These are phyloP conservation scores for Zaprionus lachaisei DNA, from an alignment of 1,140 invertebrate species.

Conservation along the genomic window DNA sequence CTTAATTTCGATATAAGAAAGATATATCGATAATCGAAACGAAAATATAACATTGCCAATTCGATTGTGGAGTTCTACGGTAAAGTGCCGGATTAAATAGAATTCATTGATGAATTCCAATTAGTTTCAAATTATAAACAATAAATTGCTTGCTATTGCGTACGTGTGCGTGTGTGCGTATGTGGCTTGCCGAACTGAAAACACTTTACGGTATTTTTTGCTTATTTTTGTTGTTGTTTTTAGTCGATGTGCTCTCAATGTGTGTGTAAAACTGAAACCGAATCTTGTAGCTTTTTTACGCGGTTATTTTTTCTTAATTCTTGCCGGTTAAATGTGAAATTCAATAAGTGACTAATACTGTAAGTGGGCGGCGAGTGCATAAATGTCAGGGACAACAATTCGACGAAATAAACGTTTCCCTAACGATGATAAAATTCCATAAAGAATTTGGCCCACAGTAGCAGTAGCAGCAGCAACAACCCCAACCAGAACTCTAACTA, in stretches of 20 bases:
- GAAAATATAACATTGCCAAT: conserved; percentile 33
- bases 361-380: not conserved
- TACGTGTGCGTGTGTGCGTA: conserved; percentile 16
- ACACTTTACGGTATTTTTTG: conserved; percentile 3
- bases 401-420: conserved; percentile 2
- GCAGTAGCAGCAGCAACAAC: conserved; percentile 27
- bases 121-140: conserved; percentile 20
- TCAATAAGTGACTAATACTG: conserved; percentile 3
- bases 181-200: not conserved
- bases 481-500: conserved; percentile 43
- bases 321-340: not conserved
- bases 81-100: conserved; percentile 43
- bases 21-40: conserved; percentile 25
- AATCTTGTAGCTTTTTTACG: conserved; percentile 26
- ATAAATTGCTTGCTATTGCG: conserved; percentile 14
- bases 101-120: conserved; percentile 27
- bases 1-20: conserved; percentile 10
- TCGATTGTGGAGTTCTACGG: conserved; percentile 49
- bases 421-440: conserved; percentile 35
- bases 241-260: not conserved
- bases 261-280: conserved; percentile 20
- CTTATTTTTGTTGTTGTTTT: conserved; percentile 21
- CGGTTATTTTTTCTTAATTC: conserved; percentile 14
- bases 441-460: conserved; percentile 21
- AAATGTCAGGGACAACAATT: conserved; percentile 15